Evolutionary conservation across 2,888 invertebrate species (phyloP).

Genomic region (Cantharis flavilabris): DNA sequence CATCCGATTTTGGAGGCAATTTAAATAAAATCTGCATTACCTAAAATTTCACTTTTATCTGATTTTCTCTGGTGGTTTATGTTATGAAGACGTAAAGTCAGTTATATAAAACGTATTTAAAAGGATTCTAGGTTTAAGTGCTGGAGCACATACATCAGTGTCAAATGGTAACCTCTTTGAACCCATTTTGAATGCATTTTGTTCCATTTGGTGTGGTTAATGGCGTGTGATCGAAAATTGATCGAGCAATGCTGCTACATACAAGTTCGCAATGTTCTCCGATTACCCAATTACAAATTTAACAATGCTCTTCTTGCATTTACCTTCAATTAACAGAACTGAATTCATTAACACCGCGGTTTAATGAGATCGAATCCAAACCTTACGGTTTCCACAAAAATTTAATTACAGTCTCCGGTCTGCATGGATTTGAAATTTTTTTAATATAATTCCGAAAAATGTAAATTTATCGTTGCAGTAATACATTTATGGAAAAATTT

Average conservation of each 20-base stretch:
- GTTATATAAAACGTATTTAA: conserved; percentile 19
- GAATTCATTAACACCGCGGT: neutral
- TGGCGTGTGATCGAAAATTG: conserved; percentile 33
- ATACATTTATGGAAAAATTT: neutral
- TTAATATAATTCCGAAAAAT: neutral
- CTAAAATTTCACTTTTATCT: conserved; percentile 15
- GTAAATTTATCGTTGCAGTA: neutral
- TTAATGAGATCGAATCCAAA: neutral
- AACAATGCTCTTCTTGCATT: conserved; percentile 7
- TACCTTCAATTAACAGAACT: conserved; percentile 2
- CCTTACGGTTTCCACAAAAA: neutral
- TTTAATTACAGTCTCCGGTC: neutral
- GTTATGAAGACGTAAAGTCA: conserved; percentile 11
- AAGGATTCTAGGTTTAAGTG: conserved; percentile 29
- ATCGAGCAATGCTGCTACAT: conserved; percentile 8
- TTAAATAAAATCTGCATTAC: conserved; percentile 28
- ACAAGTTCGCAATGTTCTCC: conserved; percentile 15
- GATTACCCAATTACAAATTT: conserved; percentile 19
- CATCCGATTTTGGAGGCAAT: conserved; percentile 9
- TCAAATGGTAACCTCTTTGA: conserved; percentile 28
- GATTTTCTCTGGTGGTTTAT: conserved; percentile 5
- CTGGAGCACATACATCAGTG: conserved; percentile 34
- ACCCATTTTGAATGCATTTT: conserved; percentile 29
- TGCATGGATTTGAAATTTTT: neutral
- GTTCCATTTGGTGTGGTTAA: conserved; percentile 31